Conservation (phyloP, 2,113 vertebrate species). For the Carassius auratus region DNA sequence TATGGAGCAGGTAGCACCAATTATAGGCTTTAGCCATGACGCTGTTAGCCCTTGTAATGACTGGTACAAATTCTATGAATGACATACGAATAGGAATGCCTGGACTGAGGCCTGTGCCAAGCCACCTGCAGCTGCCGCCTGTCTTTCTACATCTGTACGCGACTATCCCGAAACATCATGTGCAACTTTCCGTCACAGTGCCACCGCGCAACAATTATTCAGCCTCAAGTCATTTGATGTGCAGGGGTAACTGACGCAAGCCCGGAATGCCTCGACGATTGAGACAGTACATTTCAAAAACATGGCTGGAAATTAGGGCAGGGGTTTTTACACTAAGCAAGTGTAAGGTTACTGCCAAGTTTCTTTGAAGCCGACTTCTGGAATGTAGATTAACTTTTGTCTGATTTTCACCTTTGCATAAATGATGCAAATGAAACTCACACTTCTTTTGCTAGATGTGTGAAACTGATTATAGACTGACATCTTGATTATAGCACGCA, state of each 20-base stretch:
- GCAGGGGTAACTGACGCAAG: background rate
- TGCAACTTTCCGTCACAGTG: background rate
- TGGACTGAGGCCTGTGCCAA: constrained; percentile 31
- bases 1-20: constrained; percentile 20
- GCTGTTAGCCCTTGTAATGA: constrained; percentile 36
- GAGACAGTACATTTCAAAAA: constrained; percentile 26
- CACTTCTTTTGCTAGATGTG: background rate
- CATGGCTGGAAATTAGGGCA: constrained; percentile 45
- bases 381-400: background rate
- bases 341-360: background rate
- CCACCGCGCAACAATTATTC: background rate
- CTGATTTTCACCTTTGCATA: background rate
- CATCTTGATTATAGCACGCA: too few relatives aligned
- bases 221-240: background rate
- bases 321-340: constrained; percentile 18
- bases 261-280: background rate
- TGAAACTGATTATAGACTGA: background rate
- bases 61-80: constrained; percentile 38
- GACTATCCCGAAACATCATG: background rate
- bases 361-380: background rate
- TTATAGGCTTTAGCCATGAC: constrained; percentile 55
- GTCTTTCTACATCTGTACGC: background rate
- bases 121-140: constrained; percentile 26
- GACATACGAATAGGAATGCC: background rate
- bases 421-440: background rate